Evolutionary conservation across 2,888 invertebrate species (phyloP).

Genomic region (Scaeva pyrastri): DNA sequence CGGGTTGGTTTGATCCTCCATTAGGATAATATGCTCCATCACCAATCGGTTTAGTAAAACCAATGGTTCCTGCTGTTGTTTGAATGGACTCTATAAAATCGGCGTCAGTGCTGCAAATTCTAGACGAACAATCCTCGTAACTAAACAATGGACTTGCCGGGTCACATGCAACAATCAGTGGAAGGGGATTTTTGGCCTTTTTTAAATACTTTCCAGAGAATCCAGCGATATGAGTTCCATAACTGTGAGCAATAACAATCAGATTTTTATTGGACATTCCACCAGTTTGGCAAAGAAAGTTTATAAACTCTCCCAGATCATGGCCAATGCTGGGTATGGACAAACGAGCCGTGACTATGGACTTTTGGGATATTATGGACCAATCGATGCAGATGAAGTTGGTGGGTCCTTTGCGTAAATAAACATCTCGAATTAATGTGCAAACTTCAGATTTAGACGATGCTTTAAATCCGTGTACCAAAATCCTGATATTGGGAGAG

Average conservation of each 20-base stretch:
- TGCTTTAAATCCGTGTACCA: not conserved
- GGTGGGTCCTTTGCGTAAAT: not conserved
- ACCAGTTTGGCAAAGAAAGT: slow-evolving; percentile 82
- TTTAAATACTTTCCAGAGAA: slow-evolving; percentile 81
- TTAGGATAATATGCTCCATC: slow-evolving; percentile 85
- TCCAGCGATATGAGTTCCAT: slow-evolving; percentile 87
- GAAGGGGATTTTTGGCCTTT: slow-evolving; percentile 76
- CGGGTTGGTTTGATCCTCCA: slow-evolving; percentile 85
- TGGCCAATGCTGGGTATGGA: slow-evolving; percentile 73
- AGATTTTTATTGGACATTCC: slow-evolving; percentile 81
- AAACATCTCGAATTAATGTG: not conserved
- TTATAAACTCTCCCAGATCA: slow-evolving; percentile 79
- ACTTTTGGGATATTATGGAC: not conserved
- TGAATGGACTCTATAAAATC: slow-evolving; percentile 82
- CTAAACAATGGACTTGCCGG: slow-evolving; percentile 81
- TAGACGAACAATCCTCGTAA: slow-evolving; percentile 78
- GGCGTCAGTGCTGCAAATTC: slow-evolving; percentile 80
- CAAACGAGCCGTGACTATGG: not conserved
- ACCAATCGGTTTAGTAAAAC: slow-evolving; percentile 81
- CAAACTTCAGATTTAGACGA: not conserved
- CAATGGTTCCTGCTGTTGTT: slow-evolving; percentile 79
- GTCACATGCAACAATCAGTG: slow-evolving; percentile 85
- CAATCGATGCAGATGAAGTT: slow-evolving; percentile 25
- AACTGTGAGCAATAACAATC: slow-evolving; percentile 86
- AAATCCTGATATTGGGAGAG: not conserved